phyloP scores from a whole-genome alignment of 2,797 vertebrate species.

The Hoplostethus mediterraneus region DNA sequence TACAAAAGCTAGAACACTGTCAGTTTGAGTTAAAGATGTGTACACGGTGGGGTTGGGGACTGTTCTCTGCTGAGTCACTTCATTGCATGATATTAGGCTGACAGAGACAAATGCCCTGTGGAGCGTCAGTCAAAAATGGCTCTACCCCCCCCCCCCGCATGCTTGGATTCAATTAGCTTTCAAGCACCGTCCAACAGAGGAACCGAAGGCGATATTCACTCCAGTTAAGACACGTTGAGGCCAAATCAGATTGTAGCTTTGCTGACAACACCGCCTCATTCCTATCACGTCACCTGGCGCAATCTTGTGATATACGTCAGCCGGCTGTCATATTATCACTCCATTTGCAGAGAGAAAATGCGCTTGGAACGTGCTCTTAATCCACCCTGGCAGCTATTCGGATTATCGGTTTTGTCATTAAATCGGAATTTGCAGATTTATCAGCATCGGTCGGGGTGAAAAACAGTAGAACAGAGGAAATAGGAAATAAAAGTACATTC shows the following conservation, averaged over 20 bases:
- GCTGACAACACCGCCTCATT: constrained; percentile 52
- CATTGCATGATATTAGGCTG: constrained; percentile 75
- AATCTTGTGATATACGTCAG: constrained; percentile 50
- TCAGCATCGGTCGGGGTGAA: constrained; percentile 8
- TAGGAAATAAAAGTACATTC: background rate
- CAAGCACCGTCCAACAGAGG: constrained; percentile 53
- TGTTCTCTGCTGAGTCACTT: constrained; percentile 78
- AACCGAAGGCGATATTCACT: constrained; percentile 63
- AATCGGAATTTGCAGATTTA: constrained; percentile 37
- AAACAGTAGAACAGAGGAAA: background rate
- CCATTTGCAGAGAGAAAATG: background rate
- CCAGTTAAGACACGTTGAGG: constrained; percentile 44
- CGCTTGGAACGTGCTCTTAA: constrained; percentile 33
- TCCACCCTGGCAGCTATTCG: constrained; percentile 26
- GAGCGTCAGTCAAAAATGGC: constrained; percentile 70
- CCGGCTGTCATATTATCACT: constrained; percentile 57
- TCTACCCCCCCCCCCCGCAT: constrained; percentile 49
- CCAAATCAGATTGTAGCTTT: constrained; percentile 61
- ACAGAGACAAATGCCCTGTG: constrained; percentile 77
- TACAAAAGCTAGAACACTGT: constrained; percentile 67
- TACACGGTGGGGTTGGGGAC: constrained; percentile 45
- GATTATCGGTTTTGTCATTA: constrained; percentile 20
- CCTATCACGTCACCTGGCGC: constrained; percentile 26
- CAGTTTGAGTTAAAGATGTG: constrained; percentile 69
- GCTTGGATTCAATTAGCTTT: constrained; percentile 72